Conservation (phyloP, 1,140 invertebrate genomes). For the Solenopsis invicta region DNA sequence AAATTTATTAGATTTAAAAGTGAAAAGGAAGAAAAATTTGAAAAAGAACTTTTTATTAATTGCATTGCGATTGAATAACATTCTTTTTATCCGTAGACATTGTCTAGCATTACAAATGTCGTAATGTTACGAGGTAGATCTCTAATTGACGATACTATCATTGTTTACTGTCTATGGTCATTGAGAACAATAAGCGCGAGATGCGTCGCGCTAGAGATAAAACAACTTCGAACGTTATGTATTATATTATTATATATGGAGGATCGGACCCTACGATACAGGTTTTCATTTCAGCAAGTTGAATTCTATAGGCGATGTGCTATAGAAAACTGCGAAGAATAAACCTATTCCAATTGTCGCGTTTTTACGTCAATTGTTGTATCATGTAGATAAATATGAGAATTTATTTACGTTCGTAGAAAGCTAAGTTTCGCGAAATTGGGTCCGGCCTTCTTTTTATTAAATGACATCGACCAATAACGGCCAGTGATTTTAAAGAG, state of each 20-base stretch:
- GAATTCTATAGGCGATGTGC: background rate
- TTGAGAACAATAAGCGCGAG: slow-evolving; percentile 9
- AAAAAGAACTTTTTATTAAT: background rate
- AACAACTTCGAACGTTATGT: background rate
- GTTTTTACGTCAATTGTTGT: background rate
- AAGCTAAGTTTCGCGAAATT: background rate
- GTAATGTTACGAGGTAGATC: background rate
- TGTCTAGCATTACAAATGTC: slow-evolving; percentile 29
- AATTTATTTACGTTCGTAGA: background rate
- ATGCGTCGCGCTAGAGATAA: slow-evolving; percentile 12
- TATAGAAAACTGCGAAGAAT: background rate
- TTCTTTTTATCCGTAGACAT: background rate
- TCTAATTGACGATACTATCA: background rate
- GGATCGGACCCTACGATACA: background rate
- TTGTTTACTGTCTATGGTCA: slow-evolving; percentile 1
- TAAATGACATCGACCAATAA: slow-evolving; percentile 43
- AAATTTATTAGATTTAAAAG: slow-evolving; percentile 10
- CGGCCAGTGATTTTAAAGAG: slow-evolving; percentile 56
- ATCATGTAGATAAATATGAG: background rate
- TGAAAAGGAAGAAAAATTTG: slow-evolving; percentile 3
- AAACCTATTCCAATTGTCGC: background rate
- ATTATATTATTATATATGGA: too few relatives aligned
- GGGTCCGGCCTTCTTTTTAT: slow-evolving; percentile 8
- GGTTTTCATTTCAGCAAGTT: slow-evolving; percentile 1
- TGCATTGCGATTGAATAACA: background rate